Evolutionary conservation across 2,888 invertebrate species (phyloP), one percentile per base, ranked within the genome.

Genomic region (Agonopterix subpropinquella): DNA sequence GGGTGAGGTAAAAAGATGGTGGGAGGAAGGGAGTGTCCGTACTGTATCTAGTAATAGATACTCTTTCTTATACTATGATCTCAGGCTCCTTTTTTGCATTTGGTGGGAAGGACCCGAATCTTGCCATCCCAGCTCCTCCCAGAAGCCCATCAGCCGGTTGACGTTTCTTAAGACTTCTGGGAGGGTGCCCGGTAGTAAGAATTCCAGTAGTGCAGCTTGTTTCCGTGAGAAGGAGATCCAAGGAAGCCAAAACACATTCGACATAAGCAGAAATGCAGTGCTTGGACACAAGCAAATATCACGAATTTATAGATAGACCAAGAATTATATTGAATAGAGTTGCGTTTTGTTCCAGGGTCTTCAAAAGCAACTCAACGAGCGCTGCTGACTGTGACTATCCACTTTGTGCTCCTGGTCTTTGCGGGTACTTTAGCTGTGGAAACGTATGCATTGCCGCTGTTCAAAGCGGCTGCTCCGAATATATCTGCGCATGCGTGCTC

Each of bases 401-500:
- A 61, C 18, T 48, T 64, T 8, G 10, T 49, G 0, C 36, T 88
- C 2, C 4, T 56, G 7, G 54, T 64, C 0, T 61, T 51, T 3
- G 67, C 69, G 63, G 77, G 80, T 1, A 65, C 73, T 55, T 52
- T 70, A 1, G 72, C 67, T 0, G 58, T 80, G 0, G 64, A 70
- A 42, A 54, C 69, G 9, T 77, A 87, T 56, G 82, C 89, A 1
- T 76, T 77, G 3, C 68, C 65, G 48, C 84, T 90, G 55, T 89
- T 91, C 56, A 47, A 66, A 11, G 70, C 70, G 43, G 81, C 90
- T 0, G 88, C 80, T 1, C 86, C 85, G 13, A 66, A 69, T 1
- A 47, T 89, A 4, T 79, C 86, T 0, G 79, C 88, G 0, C 69
- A 88, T 44, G 51, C 70, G 2, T 88, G 90, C 28, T 82, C 91